Evolutionary conservation across 1,140 invertebrate species (phyloP).

Genomic region (Pissodes strobi): DNA sequence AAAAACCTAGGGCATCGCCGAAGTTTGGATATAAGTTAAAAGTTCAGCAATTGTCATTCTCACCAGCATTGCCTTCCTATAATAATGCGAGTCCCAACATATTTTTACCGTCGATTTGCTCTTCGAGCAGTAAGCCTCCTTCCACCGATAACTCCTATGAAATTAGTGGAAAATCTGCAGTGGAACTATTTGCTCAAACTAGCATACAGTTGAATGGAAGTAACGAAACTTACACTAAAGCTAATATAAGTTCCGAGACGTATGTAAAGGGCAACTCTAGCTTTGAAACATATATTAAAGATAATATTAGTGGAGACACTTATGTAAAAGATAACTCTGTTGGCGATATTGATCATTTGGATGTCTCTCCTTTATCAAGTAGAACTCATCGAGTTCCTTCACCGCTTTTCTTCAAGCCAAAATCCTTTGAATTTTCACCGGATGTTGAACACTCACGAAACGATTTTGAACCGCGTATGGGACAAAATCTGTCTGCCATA

Average conservation of each 20-base stretch:
- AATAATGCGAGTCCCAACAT: too few relatives aligned
- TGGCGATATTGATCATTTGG: slow-evolving; percentile 23
- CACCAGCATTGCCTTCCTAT: slow-evolving; percentile 8
- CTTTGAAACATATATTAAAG: slow-evolving; percentile 42
- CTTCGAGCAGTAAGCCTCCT: too few relatives aligned
- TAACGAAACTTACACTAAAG: slow-evolving; percentile 32
- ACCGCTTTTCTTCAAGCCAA: slow-evolving; percentile 1
- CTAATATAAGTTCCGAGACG: slow-evolving; percentile 35
- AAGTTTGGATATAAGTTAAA: slow-evolving; percentile 18
- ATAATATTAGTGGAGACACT: slow-evolving; percentile 34
- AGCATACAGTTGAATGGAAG: slow-evolving; percentile 9
- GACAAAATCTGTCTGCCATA: slow-evolving; percentile 10
- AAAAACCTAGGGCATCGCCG: neutral
- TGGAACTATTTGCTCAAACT: neutral
- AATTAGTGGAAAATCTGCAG: neutral
- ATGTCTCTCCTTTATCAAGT: slow-evolving; percentile 16
- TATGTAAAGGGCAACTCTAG: slow-evolving; percentile 39
- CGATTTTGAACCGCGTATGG: slow-evolving; percentile 15
- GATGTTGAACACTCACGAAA: too few relatives aligned
- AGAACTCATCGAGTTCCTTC: neutral
- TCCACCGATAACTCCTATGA: slow-evolving; percentile 9
- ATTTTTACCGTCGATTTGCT: too few relatives aligned
- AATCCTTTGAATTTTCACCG: slow-evolving; percentile 2
- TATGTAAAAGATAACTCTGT: slow-evolving; percentile 38
- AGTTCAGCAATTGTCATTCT: slow-evolving; percentile 17